Percentiles rank a stretch among this genome's conserved stretches.
Evolutionary conservation across 2,888 invertebrate genomes (phyloP).

Genomic region (Hanleya hanleyi): DNA sequence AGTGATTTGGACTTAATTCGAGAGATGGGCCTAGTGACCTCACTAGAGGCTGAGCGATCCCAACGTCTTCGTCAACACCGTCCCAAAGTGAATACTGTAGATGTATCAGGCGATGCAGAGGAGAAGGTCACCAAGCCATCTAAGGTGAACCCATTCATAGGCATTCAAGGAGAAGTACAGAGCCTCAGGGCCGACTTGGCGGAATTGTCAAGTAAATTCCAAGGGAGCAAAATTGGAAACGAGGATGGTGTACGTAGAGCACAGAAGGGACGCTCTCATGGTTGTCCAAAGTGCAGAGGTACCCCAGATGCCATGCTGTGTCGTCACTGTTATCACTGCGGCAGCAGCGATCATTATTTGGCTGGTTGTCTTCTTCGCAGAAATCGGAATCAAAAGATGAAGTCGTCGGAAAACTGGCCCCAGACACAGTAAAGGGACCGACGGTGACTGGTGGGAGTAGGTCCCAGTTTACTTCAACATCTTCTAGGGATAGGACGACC

Average conservation of each 20-base stretch:
- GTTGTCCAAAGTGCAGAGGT: not conserved
- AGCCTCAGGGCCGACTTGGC: not conserved
- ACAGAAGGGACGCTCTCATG: not conserved
- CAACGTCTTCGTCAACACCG: not conserved
- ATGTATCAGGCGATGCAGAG: not conserved
- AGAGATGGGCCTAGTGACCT: not conserved
- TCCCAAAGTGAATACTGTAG: not conserved
- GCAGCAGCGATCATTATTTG: conserved; percentile 3
- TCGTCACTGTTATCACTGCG: not conserved
- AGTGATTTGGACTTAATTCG: conserved; percentile 13
- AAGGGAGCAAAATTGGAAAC: too few relatives aligned
- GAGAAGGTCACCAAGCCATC: not conserved
- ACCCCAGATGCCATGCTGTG: conserved; percentile 1
- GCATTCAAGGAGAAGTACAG: not conserved
- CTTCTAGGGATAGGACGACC: not conserved
- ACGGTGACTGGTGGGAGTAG: not conserved
- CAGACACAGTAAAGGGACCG: not conserved
- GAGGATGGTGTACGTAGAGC: too few relatives aligned
- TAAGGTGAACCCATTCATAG: not conserved
- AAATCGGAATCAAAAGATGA: not conserved
- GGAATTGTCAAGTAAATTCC: not conserved
- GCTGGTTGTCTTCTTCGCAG: not conserved
- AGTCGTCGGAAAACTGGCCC: not conserved
- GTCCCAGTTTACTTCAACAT: not conserved
- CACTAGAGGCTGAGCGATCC: conserved; percentile 11